Conservation (phyloP, 2,888 invertebrate genomes). For the Subacronicta megacephala region DNA sequence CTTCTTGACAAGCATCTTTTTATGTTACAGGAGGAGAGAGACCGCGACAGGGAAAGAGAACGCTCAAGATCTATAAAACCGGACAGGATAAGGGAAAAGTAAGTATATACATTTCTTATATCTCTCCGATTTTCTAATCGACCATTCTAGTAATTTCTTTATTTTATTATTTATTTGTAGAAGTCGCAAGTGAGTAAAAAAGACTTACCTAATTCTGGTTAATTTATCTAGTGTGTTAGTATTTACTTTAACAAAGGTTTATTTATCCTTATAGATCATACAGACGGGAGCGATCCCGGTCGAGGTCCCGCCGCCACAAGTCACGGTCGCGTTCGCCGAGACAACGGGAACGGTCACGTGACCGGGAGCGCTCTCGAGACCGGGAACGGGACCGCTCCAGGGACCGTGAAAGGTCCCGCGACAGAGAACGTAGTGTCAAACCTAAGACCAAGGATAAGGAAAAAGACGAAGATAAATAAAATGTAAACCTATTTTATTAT, state of each 20-base stretch:
- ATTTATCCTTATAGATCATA: slow-evolving; percentile 85
- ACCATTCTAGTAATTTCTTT: not conserved
- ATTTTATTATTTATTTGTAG: slow-evolving; percentile 5
- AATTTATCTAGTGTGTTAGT: not conserved
- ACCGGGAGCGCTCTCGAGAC: slow-evolving; percentile 79
- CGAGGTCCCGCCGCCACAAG: slow-evolving; percentile 92
- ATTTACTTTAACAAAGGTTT: not conserved
- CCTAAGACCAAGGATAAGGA: slow-evolving; percentile 91
- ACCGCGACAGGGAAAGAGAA: slow-evolving; percentile 87
- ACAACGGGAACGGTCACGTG: slow-evolving; percentile 75
- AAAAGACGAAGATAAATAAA: slow-evolving; percentile 93
- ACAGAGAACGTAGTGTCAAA: slow-evolving; percentile 85
- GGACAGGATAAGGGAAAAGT: slow-evolving; percentile 90
- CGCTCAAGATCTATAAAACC: slow-evolving; percentile 90
- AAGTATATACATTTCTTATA: slow-evolving; percentile 53
- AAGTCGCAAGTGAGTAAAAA: slow-evolving; percentile 18
- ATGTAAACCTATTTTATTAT: slow-evolving; percentile 8
- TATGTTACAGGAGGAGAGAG: slow-evolving; percentile 77
- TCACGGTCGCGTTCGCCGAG: slow-evolving; percentile 93
- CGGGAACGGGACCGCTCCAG: slow-evolving; percentile 82
- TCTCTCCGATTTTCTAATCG: not conserved
- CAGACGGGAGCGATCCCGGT: slow-evolving; percentile 91
- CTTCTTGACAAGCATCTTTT: not conserved
- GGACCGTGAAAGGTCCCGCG: slow-evolving; percentile 75
- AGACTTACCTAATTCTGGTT: too few relatives aligned